Evolutionary conservation across 2,797 vertebrate species (phyloP).

Genomic region (Poecilia velifera): DNA sequence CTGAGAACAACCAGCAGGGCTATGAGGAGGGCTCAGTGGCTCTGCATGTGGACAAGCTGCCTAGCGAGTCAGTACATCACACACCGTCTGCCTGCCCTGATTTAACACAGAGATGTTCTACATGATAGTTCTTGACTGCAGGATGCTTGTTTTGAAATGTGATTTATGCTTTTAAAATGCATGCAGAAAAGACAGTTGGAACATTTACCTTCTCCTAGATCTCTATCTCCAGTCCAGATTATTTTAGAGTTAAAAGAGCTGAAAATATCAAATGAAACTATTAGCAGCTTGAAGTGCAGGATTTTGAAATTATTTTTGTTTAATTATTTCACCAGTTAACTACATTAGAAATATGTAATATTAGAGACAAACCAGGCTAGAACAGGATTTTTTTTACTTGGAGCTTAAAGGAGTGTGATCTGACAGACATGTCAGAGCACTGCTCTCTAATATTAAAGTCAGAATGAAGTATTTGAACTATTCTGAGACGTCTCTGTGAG

Average conservation of each 20-base stretch:
- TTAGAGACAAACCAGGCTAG: not conserved
- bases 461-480: not conserved
- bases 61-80: constrained; percentile 89
- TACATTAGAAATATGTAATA: not conserved
- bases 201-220: not conserved
- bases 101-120: not conserved
- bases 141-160: not conserved
- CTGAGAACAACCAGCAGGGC: constrained; percentile 95
- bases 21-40: constrained; percentile 97
- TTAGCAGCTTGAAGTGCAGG: not conserved
- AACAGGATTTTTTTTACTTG: not conserved
- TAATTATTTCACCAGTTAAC: not conserved
- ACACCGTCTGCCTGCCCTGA: not conserved
- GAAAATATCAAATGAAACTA: not conserved
- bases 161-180: not conserved
- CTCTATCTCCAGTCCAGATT: not conserved
- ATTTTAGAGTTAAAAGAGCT: not conserved
- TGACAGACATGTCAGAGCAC: not conserved
- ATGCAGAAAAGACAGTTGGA: not conserved
- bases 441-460: not conserved
- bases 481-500: not conserved
- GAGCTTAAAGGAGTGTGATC: not conserved
- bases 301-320: not conserved
- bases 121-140: not conserved
- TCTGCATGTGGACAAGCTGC: constrained; percentile 95